Base-by-base conservation (phyloP, 2,888 invertebrate genomes). In the Drosophila fulvimacula region DNA sequence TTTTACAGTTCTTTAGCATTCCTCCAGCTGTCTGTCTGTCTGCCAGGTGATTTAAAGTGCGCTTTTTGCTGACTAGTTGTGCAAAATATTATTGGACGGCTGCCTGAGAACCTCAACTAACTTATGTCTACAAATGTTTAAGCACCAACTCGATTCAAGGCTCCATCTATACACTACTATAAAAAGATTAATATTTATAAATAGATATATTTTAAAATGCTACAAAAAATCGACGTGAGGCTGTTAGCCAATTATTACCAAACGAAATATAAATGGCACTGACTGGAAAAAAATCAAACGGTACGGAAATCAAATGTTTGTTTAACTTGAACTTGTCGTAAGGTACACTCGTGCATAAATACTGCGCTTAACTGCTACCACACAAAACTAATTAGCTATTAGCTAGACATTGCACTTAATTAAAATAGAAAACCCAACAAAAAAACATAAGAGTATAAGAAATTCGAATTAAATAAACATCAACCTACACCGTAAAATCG, bases 91-190 rank as follows among this genome's bases (percentile, higher is more conserved):
- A 46, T 69, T 75, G 81, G 78, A 81, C 81, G 78, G 68, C 78
- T 65, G 78, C 74, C 69, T 80, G 75, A 80, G 75, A 80, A 75
- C 62, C 72, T 75, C 59, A 56, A 63, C 56, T 60, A 69, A 76
- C 81, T 79, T 81, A 83, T 38, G 53, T 72, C 73, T 84, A 83
- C 55, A 62, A 70, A 71, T 70, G 60, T 56, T 63, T 83, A 81
- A 90, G 89, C 90, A 90, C 89, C 90, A 84, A 80, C 71, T 67
- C 65, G 89, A 90, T 90, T 90, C 90, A 79, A 89, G 85, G 89
- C 89, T 82, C 69, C 66, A 63, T 46, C 55, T 61, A 36, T 44
- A 53, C 61, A 10, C 17, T 52, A 36, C 36, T 38, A 51, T 62
- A 60, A 63, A 38, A 57, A 56, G 60, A 30, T 55, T 42, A 42